These are phyloP conservation scores for Allolobophora icterica DNA, from an alignment of 2,888 invertebrate genomes.

Conservation along the genomic window DNA sequence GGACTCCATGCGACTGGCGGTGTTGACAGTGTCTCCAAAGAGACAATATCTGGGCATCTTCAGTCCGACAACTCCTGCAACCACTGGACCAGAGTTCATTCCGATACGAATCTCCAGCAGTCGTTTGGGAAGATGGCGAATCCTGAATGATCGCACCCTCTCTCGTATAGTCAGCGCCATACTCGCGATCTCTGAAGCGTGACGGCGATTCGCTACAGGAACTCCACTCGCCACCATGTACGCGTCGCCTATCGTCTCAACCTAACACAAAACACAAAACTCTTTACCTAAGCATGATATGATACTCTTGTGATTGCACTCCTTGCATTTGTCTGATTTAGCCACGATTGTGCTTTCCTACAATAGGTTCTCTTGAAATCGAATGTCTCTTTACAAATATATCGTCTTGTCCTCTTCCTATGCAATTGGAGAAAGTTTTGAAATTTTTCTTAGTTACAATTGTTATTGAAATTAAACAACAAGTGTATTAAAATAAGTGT, in stretches of 20 bases:
- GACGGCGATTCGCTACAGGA: constrained; percentile 43
- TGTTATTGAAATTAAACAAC: too few relatives aligned
- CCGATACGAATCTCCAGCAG: constrained; percentile 58
- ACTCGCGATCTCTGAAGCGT: constrained; percentile 50
- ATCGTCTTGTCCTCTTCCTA: too few relatives aligned
- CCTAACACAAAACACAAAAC: not conserved
- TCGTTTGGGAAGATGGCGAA: constrained; percentile 57
- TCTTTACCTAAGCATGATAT: too few relatives aligned
- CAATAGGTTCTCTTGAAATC: too few relatives aligned
- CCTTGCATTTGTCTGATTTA: too few relatives aligned
- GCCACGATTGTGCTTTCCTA: too few relatives aligned
- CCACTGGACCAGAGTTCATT: constrained; percentile 60
- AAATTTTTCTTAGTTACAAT: too few relatives aligned
- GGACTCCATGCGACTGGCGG: constrained; percentile 40
- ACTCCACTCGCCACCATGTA: constrained; percentile 48
- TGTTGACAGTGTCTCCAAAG: constrained; percentile 41
- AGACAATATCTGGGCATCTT: constrained; percentile 40
- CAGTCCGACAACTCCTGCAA: constrained; percentile 52
- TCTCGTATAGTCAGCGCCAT: constrained; percentile 49
- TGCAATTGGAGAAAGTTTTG: too few relatives aligned
- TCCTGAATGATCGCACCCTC: constrained; percentile 51
- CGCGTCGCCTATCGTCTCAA: too few relatives aligned
- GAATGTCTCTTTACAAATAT: too few relatives aligned
- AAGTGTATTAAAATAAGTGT: too few relatives aligned
- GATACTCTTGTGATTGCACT: too few relatives aligned